Conservation (phyloP, 2,888 invertebrate species). For the Eurytoma adleriae region DNA sequence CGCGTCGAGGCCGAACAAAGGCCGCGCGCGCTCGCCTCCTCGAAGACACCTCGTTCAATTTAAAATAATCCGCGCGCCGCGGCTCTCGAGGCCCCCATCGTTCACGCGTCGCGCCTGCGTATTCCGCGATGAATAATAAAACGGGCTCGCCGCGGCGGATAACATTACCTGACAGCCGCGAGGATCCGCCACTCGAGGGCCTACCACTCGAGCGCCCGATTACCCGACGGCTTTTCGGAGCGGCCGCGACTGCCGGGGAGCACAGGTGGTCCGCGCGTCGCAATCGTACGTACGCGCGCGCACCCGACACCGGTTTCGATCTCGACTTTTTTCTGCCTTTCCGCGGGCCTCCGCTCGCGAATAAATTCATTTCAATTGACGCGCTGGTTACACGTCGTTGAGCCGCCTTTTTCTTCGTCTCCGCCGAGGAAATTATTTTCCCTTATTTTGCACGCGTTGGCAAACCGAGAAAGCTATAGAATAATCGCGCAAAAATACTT, state of each 20-base stretch:
- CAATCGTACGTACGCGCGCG: conserved; percentile 47
- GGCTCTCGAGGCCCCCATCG: not conserved
- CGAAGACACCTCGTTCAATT: not conserved
- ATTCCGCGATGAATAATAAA: conserved; percentile 60
- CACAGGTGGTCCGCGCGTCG: not conserved
- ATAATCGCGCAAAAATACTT: no score
- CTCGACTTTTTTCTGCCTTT: no score
- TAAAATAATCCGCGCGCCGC: not conserved
- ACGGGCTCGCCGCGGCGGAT: conserved; percentile 56
- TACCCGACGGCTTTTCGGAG: conserved; percentile 56
- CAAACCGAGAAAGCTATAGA: no score
- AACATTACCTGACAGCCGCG: conserved; percentile 64
- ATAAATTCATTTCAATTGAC: no score
- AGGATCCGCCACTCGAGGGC: conserved; percentile 62
- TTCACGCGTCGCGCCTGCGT: not conserved
- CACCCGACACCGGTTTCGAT: conserved; percentile 59
- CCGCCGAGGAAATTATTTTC: no score
- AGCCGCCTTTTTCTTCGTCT: no score
- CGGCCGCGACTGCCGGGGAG: conserved; percentile 50
- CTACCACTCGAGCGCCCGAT: conserved; percentile 61
- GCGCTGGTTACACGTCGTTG: no score
- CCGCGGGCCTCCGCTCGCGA: no score
- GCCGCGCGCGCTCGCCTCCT: not conserved
- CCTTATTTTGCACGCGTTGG: no score
- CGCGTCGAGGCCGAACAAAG: no score